phyloP scores from a whole-genome alignment of 2,888 invertebrate genomes.

The Leptopilina drosophilae region DNA sequence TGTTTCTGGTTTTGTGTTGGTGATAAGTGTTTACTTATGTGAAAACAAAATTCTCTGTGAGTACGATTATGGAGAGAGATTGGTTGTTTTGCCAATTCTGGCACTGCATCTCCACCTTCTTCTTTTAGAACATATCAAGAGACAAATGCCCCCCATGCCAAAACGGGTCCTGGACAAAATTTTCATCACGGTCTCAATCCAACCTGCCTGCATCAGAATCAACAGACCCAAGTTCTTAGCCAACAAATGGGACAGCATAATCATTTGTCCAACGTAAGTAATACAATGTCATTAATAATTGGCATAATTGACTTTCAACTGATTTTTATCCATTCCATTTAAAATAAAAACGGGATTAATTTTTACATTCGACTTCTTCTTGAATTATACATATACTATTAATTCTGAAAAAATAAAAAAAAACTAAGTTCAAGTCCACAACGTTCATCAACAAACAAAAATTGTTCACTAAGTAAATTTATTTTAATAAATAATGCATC shows the following conservation, averaged over 20 bases:
- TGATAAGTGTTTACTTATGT: constrained; percentile 96
- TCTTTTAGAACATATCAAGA: constrained; percentile 87
- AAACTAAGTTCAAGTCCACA: too few species aligned
- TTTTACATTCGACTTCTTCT: too few species aligned
- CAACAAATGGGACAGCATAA: constrained; percentile 73
- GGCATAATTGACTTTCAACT: too few species aligned
- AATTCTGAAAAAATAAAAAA: too few species aligned
- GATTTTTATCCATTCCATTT: too few species aligned
- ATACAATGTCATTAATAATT: too few species aligned
- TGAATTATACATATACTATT: too few species aligned
- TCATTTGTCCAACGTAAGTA: constrained; percentile 73
- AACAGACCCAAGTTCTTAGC: constrained; percentile 70
- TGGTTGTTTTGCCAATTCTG: constrained; percentile 96
- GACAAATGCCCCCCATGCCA: constrained; percentile 79
- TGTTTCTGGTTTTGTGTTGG: constrained; percentile 95
- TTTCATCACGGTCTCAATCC: constrained; percentile 72
- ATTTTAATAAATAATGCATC: too few species aligned
- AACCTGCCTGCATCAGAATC: constrained; percentile 66
- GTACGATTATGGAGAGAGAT: constrained; percentile 97
- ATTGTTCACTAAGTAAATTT: too few species aligned
- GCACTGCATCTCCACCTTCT: constrained; percentile 89
- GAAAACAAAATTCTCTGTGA: constrained; percentile 99
- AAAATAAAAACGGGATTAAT: too few species aligned
- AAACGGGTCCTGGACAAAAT: constrained; percentile 71
- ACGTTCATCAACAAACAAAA: too few species aligned